phyloP scores from a whole-genome alignment of 2,888 invertebrate species.

The Unio delphinus region DNA sequence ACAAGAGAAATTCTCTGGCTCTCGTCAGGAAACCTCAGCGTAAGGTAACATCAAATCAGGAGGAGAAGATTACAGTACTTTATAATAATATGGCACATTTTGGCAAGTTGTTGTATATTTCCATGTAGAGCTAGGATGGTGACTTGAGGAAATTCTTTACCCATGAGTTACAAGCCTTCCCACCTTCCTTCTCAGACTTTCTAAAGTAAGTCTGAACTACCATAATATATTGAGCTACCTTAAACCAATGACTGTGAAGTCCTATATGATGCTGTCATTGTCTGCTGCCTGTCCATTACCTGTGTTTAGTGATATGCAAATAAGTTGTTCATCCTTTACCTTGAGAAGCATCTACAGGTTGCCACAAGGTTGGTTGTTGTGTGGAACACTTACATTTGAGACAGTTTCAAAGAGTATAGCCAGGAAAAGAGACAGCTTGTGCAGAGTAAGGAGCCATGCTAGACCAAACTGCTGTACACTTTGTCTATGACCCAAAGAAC shows the following conservation, averaged over 20 bases:
- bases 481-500: background rate
- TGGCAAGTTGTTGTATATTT: constrained; percentile 15
- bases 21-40: too few species aligned
- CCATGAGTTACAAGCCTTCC: constrained; percentile 3
- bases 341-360: background rate
- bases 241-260: background rate
- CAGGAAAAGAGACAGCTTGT: background rate
- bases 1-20: background rate
- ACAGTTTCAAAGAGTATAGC: background rate
- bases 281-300: background rate
- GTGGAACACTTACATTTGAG: background rate
- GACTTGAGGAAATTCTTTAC: constrained; percentile 20
- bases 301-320: background rate
- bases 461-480: background rate
- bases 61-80: background rate
- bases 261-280: background rate
- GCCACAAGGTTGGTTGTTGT: background rate
- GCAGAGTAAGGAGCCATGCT: background rate
- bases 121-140: constrained; percentile 3
- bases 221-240: background rate
- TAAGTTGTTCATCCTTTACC: background rate
- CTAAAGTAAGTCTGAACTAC: background rate
- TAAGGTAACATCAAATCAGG: background rate
- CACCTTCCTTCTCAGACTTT: background rate
- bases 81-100: constrained; percentile 16